These are phyloP conservation scores for Ecdyonurus torrentis DNA, from an alignment of 2,888 invertebrate species.

Conservation along the genomic window DNA sequence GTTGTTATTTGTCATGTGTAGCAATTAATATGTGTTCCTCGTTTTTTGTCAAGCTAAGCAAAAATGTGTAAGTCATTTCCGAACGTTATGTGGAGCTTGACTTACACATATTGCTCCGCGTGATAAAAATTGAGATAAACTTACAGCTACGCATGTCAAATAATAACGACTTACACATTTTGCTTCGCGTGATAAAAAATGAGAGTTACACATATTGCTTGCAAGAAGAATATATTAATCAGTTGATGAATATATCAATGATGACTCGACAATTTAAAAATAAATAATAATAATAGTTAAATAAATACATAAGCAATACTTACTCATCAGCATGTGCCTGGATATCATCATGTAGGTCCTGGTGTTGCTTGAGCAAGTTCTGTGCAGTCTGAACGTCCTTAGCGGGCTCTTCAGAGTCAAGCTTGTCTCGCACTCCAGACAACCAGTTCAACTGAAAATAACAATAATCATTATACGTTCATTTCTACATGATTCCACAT, in stretches of 20 bases:
- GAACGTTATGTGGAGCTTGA: too few species aligned
- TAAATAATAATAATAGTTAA: constrained; percentile 8
- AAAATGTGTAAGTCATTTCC: too few species aligned
- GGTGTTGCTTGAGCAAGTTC: constrained; percentile 71
- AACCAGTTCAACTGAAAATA: constrained; percentile 55
- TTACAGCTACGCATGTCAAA: too few species aligned
- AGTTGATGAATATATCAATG: background rate
- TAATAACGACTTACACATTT: too few species aligned
- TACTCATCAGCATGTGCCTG: constrained; percentile 77
- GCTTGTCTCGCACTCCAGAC: constrained; percentile 55
- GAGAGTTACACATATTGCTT: background rate
- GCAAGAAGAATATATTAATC: background rate
- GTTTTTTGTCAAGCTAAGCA: too few species aligned
- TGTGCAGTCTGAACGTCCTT: constrained; percentile 89
- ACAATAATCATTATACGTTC: too few species aligned
- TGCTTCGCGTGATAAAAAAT: too few species aligned
- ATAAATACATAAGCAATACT: constrained; percentile 26
- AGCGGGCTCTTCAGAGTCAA: constrained; percentile 62
- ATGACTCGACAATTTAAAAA: background rate
- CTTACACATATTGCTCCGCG: too few species aligned
- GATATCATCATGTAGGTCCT: constrained; percentile 81
- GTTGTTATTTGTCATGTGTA: too few species aligned
- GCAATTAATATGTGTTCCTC: too few species aligned
- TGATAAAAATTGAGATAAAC: too few species aligned
- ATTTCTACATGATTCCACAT: too few species aligned